Percentiles rank a stretch among this genome's conserved stretches.
Conservation (phyloP, 2,888 invertebrate species). For the Coenonympha glycerion region DNA sequence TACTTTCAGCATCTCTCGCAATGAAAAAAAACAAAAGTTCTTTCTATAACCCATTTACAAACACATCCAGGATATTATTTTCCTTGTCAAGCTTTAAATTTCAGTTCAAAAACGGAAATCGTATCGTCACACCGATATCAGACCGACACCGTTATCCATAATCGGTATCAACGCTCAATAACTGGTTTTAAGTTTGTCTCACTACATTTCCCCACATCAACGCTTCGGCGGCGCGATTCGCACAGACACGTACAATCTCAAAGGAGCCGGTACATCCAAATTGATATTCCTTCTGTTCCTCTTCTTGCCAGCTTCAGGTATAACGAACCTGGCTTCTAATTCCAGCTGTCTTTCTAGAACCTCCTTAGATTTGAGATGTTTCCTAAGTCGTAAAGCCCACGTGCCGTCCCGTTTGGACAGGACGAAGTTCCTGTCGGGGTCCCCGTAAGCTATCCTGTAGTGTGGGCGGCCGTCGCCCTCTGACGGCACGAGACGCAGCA, state of each 20-base stretch:
- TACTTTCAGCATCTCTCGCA: no score
- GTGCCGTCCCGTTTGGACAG: slow-evolving; percentile 57
- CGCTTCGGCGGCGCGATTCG: slow-evolving; percentile 42
- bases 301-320: slow-evolving; percentile 30
- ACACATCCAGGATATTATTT: no score
- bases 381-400: slow-evolving; percentile 56
- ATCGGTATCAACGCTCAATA: not conserved
- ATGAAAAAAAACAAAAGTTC: no score
- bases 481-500: slow-evolving; percentile 58
- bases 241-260: slow-evolving; percentile 60
- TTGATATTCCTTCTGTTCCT: slow-evolving; percentile 38
- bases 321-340: slow-evolving; percentile 60
- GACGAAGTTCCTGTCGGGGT: slow-evolving; percentile 46
- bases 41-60: no score
- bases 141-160: not conserved
- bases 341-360: slow-evolving; percentile 53
- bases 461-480: slow-evolving; percentile 52
- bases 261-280: slow-evolving; percentile 44
- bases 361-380: slow-evolving; percentile 43
- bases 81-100: no score
- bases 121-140: no score
- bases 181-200: slow-evolving; percentile 9
- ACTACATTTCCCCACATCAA: slow-evolving; percentile 28
- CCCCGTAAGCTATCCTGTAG: slow-evolving; percentile 61
- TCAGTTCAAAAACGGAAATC: no score